A percentile compares a stretch with the other conserved stretches of the same genome.
phyloP scores from a whole-genome alignment of 2,888 invertebrate species.

The Ommatoiulus sabulosus region DNA sequence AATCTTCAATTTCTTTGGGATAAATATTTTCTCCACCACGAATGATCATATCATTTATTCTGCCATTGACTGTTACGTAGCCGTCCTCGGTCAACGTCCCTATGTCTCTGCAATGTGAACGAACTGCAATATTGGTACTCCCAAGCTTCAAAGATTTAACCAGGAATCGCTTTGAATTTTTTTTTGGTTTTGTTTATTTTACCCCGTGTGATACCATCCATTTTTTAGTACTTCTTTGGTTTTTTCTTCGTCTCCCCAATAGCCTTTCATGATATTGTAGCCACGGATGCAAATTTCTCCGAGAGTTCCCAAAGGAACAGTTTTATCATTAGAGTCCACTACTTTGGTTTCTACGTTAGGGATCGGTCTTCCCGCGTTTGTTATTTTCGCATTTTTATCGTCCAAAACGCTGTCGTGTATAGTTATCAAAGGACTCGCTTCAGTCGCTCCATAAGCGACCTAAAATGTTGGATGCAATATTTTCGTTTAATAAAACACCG shows the following conservation, averaged over 20 bases:
- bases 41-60: slow-evolving; percentile 83
- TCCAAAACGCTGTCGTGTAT: neutral
- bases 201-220: slow-evolving; percentile 71
- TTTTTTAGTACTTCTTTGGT: slow-evolving; percentile 77
- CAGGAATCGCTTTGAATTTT: too few species aligned
- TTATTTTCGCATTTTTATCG: neutral
- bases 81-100: slow-evolving; percentile 69
- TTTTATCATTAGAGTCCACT: slow-evolving; percentile 62
- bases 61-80: slow-evolving; percentile 78
- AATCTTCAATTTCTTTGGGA: slow-evolving; percentile 71
- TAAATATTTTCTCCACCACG: slow-evolving; percentile 86
- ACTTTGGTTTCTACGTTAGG: slow-evolving; percentile 52
- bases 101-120: slow-evolving; percentile 52
- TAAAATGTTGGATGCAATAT: neutral
- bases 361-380: slow-evolving; percentile 45
- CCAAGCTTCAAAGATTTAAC: too few species aligned
- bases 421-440: neutral
- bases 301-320: slow-evolving; percentile 77
- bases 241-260: slow-evolving; percentile 83
- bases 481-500: too few species aligned
- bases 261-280: slow-evolving; percentile 82
- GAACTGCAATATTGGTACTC: too few species aligned
- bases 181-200: neutral
- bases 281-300: slow-evolving; percentile 84
- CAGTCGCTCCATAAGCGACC: slow-evolving; percentile 46